These are phyloP conservation scores for Orthosia incerta DNA, from an alignment of 2,888 invertebrate species.

Conservation along the genomic window DNA sequence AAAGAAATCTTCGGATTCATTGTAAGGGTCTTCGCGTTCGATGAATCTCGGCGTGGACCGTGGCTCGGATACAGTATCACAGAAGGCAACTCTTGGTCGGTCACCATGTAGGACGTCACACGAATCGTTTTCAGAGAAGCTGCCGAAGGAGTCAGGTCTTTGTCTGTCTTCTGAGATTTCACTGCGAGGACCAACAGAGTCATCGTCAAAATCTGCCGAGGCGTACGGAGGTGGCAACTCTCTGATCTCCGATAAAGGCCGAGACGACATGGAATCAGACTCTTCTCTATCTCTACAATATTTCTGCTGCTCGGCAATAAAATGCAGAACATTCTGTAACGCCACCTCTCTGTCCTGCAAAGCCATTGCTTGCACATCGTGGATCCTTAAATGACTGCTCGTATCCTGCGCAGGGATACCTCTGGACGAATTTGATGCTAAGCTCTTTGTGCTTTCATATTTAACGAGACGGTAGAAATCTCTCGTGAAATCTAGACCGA, in stretches of 20 bases:
- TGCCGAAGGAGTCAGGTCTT: conserved; percentile 87
- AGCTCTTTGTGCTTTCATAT: conserved; percentile 95
- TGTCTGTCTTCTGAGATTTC: conserved; percentile 88
- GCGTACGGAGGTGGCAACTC: conserved; percentile 90
- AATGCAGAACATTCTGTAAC: conserved; percentile 93
- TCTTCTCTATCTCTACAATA: conserved; percentile 92
- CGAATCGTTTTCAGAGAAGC: conserved; percentile 89
- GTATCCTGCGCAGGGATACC: conserved; percentile 91
- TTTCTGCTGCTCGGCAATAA: conserved; percentile 95
- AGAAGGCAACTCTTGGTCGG: conserved; percentile 79
- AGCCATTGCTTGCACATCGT: conserved; percentile 87
- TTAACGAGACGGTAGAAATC: conserved; percentile 95
- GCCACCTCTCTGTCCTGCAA: conserved; percentile 93
- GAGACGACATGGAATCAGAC: conserved; percentile 90
- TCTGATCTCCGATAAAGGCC: conserved; percentile 90
- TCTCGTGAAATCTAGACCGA: conserved; percentile 94
- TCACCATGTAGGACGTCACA: conserved; percentile 83
- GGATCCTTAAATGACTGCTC: conserved; percentile 84
- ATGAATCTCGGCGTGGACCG: conserved; percentile 87
- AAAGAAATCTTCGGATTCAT: conserved; percentile 85
- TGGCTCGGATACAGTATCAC: conserved; percentile 87
- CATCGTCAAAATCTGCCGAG: conserved; percentile 87
- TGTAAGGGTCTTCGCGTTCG: conserved; percentile 87
- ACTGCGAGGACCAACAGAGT: conserved; percentile 87
- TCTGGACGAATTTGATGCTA: conserved; percentile 94